These are phyloP conservation scores for Heliocidaris erythrogramma DNA, from an alignment of 35 echinoderm and acorn worm genomes.

Conservation along the genomic window DNA sequence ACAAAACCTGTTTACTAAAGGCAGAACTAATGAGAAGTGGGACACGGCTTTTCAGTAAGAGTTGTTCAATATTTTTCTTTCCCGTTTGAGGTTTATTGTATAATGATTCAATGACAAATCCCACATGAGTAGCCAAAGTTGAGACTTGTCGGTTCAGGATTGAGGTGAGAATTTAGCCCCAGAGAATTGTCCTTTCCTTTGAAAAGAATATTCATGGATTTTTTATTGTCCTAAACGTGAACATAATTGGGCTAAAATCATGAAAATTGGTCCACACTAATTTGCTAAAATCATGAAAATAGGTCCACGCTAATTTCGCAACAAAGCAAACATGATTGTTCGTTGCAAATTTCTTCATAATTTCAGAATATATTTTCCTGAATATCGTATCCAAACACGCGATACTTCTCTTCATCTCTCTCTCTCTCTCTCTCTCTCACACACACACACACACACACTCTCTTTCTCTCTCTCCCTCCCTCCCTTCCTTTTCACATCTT, in stretches of 20 bases:
- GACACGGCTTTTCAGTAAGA: neutral
- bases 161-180: neutral
- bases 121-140: neutral
- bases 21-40: neutral
- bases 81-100: neutral
- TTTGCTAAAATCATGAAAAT: too few relatives aligned
- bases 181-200: too few relatives aligned
- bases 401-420: neutral
- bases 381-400: too few relatives aligned
- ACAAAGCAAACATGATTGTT: neutral
- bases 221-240: too few relatives aligned
- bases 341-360: too few relatives aligned
- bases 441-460: too few relatives aligned
- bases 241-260: too few relatives aligned
- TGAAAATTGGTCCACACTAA: neutral
- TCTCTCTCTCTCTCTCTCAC: neutral
- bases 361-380: too few relatives aligned
- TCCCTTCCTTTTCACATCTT: neutral
- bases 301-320: neutral
- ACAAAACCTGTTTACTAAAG: neutral
- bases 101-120: neutral
- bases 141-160: neutral
- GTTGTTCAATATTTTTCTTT: neutral
- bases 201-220: neutral
- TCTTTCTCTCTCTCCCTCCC: neutral